A percentile compares a stretch with the other conserved stretches of the same genome.
These are phyloP conservation scores for Melanocharis versteri DNA, from an alignment of 2,113 vertebrate species.

Conservation along the genomic window DNA sequence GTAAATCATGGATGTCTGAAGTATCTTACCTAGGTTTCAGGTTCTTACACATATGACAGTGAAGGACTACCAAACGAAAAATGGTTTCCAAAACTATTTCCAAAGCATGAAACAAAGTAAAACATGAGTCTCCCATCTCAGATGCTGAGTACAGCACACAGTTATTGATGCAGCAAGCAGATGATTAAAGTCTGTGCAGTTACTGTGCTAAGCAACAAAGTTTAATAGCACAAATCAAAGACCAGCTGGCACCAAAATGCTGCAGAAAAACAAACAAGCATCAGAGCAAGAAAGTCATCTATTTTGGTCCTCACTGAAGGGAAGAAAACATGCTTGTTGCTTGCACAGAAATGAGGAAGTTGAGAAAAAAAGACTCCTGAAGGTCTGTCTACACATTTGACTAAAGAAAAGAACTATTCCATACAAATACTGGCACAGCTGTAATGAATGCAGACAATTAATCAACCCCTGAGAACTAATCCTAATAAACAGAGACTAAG, in stretches of 20 bases:
- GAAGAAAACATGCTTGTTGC: background rate
- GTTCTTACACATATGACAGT: background rate
- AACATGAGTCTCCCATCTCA: background rate
- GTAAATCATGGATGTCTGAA: background rate
- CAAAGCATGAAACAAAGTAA: background rate
- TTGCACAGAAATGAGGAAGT: background rate
- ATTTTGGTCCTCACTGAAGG: background rate
- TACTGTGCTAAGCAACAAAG: background rate
- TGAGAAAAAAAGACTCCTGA: background rate
- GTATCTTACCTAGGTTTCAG: background rate
- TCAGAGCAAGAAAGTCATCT: background rate
- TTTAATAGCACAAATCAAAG: slow-evolving; percentile 12
- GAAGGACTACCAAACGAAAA: background rate
- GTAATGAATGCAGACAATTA: background rate
- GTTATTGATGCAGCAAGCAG: background rate
- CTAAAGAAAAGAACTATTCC: background rate
- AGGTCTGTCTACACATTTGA: background rate
- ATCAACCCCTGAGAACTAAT: background rate
- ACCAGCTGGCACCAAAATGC: slow-evolving; percentile 24
- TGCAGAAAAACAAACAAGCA: background rate
- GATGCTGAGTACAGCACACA: background rate
- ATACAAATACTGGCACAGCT: background rate
- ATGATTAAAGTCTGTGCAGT: background rate
- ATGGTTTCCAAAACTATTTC: background rate
- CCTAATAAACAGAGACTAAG: background rate